Evolutionary conservation across 2,797 vertebrate genomes (phyloP).

Genomic region (Lagodon rhomboides): DNA sequence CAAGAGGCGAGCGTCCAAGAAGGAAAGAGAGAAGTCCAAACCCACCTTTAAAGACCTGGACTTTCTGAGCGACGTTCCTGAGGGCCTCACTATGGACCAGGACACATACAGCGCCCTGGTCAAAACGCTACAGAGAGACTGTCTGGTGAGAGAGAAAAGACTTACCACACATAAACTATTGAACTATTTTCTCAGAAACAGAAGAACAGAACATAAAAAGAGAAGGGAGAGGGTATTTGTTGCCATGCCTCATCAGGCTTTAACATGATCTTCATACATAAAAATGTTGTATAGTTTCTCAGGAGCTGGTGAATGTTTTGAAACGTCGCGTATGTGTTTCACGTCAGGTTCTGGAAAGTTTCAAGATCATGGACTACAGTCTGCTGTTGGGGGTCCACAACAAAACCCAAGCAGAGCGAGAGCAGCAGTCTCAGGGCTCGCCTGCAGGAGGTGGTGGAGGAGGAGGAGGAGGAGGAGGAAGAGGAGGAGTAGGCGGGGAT

Average conservation of each 20-base stretch:
- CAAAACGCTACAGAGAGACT: conserved; percentile 96
- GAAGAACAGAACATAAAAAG: neutral
- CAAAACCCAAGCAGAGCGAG: conserved; percentile 91
- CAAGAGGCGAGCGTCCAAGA: conserved; percentile 95
- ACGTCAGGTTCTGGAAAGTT: conserved; percentile 92
- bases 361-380: conserved; percentile 99
- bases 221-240: neutral
- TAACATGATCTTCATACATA: no score
- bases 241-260: no score
- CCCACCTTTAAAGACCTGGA: conserved; percentile 98
- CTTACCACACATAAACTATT: neutral
- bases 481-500: conserved; percentile 73
- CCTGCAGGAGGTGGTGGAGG: conserved; percentile 79
- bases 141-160: conserved; percentile 88
- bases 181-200: conserved; percentile 1
- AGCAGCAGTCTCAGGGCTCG: conserved; percentile 89
- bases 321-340: conserved; percentile 13
- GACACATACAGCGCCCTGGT: conserved; percentile 93
- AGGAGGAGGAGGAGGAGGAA: no score
- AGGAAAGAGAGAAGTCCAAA: conserved; percentile 93
- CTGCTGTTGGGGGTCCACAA: conserved; percentile 95
- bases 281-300: neutral
- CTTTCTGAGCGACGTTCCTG: conserved; percentile 93
- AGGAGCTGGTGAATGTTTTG: conserved; percentile 5
- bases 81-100: conserved; percentile 92